These are phyloP conservation scores for Saxidomus purpurata DNA, from an alignment of 1,140 invertebrate species.

Conservation along the genomic window DNA sequence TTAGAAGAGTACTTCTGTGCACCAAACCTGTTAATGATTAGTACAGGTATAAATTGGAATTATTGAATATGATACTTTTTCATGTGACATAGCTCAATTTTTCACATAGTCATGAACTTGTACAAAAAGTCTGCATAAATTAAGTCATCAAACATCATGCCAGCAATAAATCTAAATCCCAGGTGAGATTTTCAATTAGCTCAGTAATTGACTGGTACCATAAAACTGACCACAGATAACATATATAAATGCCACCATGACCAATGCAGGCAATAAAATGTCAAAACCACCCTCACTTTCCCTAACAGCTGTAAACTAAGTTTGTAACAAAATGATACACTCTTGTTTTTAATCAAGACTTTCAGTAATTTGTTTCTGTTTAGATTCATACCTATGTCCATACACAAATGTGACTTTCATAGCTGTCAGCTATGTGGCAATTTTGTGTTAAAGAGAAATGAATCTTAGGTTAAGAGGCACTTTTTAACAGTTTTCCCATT, in stretches of 20 bases:
- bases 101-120: too few relatives aligned
- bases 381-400: neutral
- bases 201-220: neutral
- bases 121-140: neutral
- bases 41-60: too few relatives aligned
- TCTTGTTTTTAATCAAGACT: neutral
- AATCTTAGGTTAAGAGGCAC: too few relatives aligned
- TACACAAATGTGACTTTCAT: neutral
- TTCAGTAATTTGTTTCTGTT: neutral
- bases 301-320: neutral
- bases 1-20: too few relatives aligned
- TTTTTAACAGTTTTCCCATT: too few relatives aligned
- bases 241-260: neutral
- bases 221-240: slow-evolving; percentile 24
- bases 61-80: too few relatives aligned
- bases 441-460: too few relatives aligned
- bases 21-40: too few relatives aligned
- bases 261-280: slow-evolving; percentile 14
- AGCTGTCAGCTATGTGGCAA: neutral
- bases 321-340: neutral
- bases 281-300: neutral
- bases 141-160: neutral
- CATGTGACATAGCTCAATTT: too few relatives aligned
- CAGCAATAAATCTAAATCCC: neutral
- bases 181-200: slow-evolving; percentile 34